Base-by-base conservation (phyloP, 2,888 invertebrate species). In the Macrophya annulata region DNA sequence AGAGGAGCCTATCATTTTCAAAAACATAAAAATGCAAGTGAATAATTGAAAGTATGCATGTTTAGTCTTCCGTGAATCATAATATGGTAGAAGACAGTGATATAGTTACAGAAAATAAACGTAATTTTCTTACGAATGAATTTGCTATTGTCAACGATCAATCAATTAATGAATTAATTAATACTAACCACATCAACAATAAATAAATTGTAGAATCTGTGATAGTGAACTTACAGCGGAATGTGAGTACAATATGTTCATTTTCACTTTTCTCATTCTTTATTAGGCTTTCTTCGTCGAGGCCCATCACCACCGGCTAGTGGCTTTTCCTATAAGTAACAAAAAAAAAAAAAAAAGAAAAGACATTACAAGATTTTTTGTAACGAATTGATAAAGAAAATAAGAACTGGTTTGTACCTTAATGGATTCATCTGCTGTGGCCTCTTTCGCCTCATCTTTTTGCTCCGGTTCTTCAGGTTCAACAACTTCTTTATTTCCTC, bases 261-360 rank as follows among this genome's bases (percentile, higher is more conserved):
- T 85, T 87, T 87, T 87, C 86, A 79, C 86, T 85, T 85, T 86
- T 87, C 88, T 88, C 90, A 91, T 90, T 93, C 92, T 90, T 92
- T 93, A 87, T 92, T 93, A 90, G 91, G 91, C 91, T 92, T 93
- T 91, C 93, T 93, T 90, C 93, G 92, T 87, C 93, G 90, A 87
- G 93, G 92, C 68, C 93, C 93, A 86, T 93, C 93, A 15, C 89
- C 90, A 85, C 89, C 90, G 0, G 87, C 87, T 74, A 87, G 77
- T 86, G 90, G 86, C 48, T 89, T 89, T 68, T 92, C 90, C 91
- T 92, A 85, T n/a, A 10, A 84, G 12, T 15, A n/a, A n/a, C 17
- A 25, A n/a, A 72, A 15, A 89, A 88, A 45, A 82, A 55, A n/a
- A n/a, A n/a, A n/a, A 17, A 51, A 0, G 6, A 68, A 48, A 31